Evolutionary conservation across 2,888 invertebrate species (phyloP), one percentile per base, ranked within the genome.

Genomic region (Imbricaverruca yamaguchii): DNA sequence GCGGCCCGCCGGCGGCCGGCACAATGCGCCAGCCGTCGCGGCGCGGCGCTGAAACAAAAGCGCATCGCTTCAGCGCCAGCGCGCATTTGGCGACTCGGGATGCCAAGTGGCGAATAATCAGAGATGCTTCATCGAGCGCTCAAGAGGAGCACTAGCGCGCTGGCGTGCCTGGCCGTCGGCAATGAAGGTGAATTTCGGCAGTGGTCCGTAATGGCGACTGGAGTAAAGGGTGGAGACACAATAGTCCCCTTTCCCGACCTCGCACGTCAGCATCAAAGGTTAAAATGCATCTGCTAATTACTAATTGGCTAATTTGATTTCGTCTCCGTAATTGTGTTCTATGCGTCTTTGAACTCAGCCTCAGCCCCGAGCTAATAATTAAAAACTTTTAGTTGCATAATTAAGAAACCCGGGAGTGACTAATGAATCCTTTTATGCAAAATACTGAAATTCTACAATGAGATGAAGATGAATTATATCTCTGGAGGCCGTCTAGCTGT

Each of bases 291-390:
- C 74, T 74, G 53, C 25, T 74, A 74, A 74, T 74, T 74, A 53
- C 74, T 74, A 74, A 74, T 74, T 74, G 74, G 74, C 53, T 74
- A 74, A 74, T 74, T 74, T 74, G 74, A 74, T 74, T 74, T 53
- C 6, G 15, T 18, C 53, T 74, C 74, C 21, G 53, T 74, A 74
- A 74, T 74, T 74, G 74, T 74, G 53, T 74, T 74, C 74, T 21
- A 4, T 15, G 53, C 74, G 39, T 25, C 74, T 74, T 74, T 74
- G 74, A 74, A 74, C 74, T 13, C 10, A 1, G 53, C 74, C 4
- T 74, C 74, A 39, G 74, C 53, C 74, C 18, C 7, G 53, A 53
- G 74, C 39, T 74, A 74, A 74, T 74, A 74, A 74, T 74, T 74
- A 74, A 74, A 74, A 74, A 74, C 53, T 74, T 74, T 74, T 15